A percentile compares a stretch with the other conserved stretches of the same genome.
Conservation (phyloP, 2,113 vertebrate species). For the Ptychochromis oligacanthus region DNA sequence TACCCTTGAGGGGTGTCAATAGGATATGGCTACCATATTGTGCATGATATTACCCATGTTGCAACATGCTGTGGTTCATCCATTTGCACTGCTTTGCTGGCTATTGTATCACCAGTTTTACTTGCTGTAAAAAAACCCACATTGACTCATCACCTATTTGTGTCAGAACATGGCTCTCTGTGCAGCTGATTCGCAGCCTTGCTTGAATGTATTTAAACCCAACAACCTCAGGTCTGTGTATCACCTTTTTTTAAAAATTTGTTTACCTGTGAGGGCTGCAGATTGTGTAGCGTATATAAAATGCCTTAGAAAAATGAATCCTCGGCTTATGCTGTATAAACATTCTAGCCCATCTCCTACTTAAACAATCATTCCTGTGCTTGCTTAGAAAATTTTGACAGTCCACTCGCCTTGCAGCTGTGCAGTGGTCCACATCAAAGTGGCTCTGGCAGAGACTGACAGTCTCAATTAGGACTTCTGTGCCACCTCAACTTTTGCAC, state of each 20-base stretch:
- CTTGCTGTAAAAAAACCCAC: constrained; percentile 21
- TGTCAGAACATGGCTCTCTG: constrained; percentile 1
- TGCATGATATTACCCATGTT: constrained; percentile 43
- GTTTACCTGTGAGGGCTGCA: not conserved
- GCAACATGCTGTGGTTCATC: constrained; percentile 22
- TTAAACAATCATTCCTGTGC: constrained; percentile 9
- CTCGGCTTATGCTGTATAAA: not conserved
- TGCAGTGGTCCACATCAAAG: constrained; percentile 43
- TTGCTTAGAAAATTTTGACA: constrained; percentile 19
- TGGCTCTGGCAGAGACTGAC: constrained; percentile 57
- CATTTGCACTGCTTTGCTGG: constrained; percentile 26
- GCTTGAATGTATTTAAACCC: not conserved
- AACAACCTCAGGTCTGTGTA: not conserved
- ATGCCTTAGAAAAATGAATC: not conserved
- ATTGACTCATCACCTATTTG: constrained; percentile 12
- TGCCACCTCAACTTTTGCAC: constrained; percentile 51
- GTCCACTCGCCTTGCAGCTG: constrained; percentile 47
- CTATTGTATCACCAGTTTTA: constrained; percentile 32
- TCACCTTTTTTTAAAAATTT: not conserved
- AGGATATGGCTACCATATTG: constrained; percentile 65
- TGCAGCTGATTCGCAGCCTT: not conserved
- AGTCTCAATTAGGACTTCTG: constrained; percentile 53
- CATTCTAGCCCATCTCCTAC: constrained; percentile 21
- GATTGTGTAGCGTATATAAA: not conserved
- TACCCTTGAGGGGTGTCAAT: constrained; percentile 66